Conservation (phyloP, 1,140 invertebrate genomes). For the Penaeus chinensis region DNA sequence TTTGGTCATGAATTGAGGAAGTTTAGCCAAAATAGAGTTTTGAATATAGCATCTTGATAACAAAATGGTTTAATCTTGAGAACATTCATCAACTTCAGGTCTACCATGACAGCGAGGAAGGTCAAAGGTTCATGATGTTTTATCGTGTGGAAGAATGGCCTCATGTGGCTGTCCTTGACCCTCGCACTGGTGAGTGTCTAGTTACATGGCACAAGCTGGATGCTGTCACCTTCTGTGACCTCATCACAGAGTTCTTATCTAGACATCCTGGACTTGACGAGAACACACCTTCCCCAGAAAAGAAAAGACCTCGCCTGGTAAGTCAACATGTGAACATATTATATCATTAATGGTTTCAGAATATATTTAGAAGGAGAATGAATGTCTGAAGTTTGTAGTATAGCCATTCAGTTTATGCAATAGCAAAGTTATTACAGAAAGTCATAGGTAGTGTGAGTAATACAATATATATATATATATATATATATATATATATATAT, state of each 20-base stretch:
- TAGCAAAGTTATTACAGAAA: too few species aligned
- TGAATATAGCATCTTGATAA: too few species aligned
- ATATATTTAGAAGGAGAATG: too few species aligned
- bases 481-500: too few species aligned
- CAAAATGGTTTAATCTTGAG: conserved; percentile 22
- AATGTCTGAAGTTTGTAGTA: too few species aligned
- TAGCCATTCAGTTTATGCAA: too few species aligned
- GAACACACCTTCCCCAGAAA: conserved; percentile 36
- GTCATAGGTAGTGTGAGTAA: too few species aligned
- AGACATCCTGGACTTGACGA: conserved; percentile 59
- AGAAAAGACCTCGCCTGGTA: conserved; percentile 40
- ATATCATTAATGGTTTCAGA: neutral
- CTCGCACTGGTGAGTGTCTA: conserved; percentile 78
- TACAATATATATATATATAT: too few species aligned
- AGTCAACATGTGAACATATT: neutral
- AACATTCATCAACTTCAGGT: conserved; percentile 70
- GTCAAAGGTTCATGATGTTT: conserved; percentile 78
- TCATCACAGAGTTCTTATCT: conserved; percentile 67
- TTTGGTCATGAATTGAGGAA: too few species aligned
- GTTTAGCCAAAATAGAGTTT: too few species aligned
- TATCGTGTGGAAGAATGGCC: conserved; percentile 78
- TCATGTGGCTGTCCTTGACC: conserved; percentile 81
- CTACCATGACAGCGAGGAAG: conserved; percentile 78
- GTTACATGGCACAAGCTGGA: conserved; percentile 73
- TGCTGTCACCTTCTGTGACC: conserved; percentile 70